Base-by-base conservation (phyloP, 2,113 vertebrate species). In the Phalacrocorax brasilianus region DNA sequence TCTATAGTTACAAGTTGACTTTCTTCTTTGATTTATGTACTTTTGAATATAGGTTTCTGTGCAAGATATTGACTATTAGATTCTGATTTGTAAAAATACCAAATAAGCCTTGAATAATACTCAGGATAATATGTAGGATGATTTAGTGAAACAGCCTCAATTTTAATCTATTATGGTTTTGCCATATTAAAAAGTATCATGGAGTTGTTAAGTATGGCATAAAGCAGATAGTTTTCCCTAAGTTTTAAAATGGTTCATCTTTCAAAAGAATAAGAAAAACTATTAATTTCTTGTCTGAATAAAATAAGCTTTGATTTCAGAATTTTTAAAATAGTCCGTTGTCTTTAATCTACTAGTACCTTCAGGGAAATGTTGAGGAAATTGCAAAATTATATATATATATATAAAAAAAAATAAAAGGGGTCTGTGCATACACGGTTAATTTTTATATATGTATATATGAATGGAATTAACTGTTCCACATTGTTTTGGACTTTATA, bases 71-170 rank as follows among this genome's bases (percentile, higher is more conserved):
- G 33, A 52, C 19, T 38, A 12, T n/a, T 74, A 35, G 10, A 68
- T 93, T 45, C 40, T 61, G 11, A 30, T 73, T 45, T 77, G 14
- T 85, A 71, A 68, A 72, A 88, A 28, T 56, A 72, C 14, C 9
- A 45, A 71, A 83, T 72, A 91, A 96, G 3, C 50, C 24, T 70
- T 82, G 73, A 78, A 40, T 87, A 76, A 73, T 70, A 58, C 26
- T 79, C 27, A 58, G 84, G 44, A 40, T 86, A 81, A 65, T 50
- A 55, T 28, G 8, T 40, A 76, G 16, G 15, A 40, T 44, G 12
- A 52, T 75, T 65, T 84, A 20, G 17, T 89, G 73, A 65, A 91
- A 52, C 8, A 67, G 21, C 12, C 4, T 88, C 14, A 52, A 20
- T 86, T 96, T 77, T 80, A 92, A 22, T 44, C 30, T 82, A 1